Evolutionary conservation across 2,888 invertebrate genomes (phyloP), one percentile per base, ranked within the genome.

Genomic region (Sturmia bella): DNA sequence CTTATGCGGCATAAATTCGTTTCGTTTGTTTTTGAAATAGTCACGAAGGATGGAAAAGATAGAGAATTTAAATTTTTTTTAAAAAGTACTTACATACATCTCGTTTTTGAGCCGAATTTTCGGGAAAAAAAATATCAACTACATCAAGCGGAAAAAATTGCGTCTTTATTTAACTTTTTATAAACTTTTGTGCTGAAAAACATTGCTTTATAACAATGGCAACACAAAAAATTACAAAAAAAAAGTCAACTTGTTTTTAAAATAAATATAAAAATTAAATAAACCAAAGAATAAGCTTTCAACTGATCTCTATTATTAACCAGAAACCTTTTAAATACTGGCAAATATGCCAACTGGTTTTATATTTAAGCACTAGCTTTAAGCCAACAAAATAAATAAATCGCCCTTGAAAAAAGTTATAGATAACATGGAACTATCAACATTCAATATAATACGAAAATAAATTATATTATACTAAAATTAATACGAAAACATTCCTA

Each of bases 231-330:
- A 0, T 54, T 43, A 15, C 11, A 61, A 45, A 45, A 17, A 24
- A 19, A 15, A 37, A 17, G 6, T 45, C 17, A 45, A 56, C 4
- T 15, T n/a, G 11, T 61, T n/a, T 32, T 17, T 19, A 61, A 32
- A 32, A 11, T 43, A 27, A 59, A 48, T 27, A 54, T 21, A 69
- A 52, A 59, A 52, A 13, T 24, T 48, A 76, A 70, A 64, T 48
- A 76, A 70, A 64, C 76, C 76, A 73, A 72, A 76, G 56, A 76
- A 72, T n/a, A 76, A 73, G 76, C 80, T 81, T 81, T 81, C 76
- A 76, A 76, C 61, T 76, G 76, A 81, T 81, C 80, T 81, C 76
- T 45, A 63, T 66, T 72, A 27, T n/a, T n/a, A 68, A 81, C 19
- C 50, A 43, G 37, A 76, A 76, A 66, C 45, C 24, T 56, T 4